Base-by-base conservation (phyloP, 2,888 invertebrate species). In the Rotaria sp. region DNA sequence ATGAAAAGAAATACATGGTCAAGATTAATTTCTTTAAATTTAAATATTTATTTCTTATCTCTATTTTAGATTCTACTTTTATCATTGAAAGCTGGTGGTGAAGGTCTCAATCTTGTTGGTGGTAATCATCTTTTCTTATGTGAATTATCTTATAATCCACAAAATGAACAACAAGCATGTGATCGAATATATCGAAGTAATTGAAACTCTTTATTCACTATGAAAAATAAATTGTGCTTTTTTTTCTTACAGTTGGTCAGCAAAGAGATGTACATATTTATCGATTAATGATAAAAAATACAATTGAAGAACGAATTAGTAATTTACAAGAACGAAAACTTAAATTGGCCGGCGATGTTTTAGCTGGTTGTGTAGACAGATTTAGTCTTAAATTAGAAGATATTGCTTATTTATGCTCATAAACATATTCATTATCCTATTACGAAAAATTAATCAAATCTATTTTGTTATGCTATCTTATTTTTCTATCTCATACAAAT, bases 81-180 rank as follows among this genome's bases (percentile, higher is more conserved):
- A 0, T 97, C 97, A 0, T 92, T 97, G 50, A 94, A 95, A 87
- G 96, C 97, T 75, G 97, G 97, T 84, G 97, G 97, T 48, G 96
- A 96, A 30, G 97, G 97, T 0, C 92, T 98, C 26, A 97, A 98
- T 92, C 93, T 97, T 86, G 93, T 95, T 87, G 97, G 97, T 4
- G 97, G 94, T 0, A 96, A 95, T 92, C 96, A 97, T 91, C 93
- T 98, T 84, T 93, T 97, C 52, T 92, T 98, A 55, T 91, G 96
- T 41, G 97, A 98, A 92, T 93, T 96, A 85, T 97, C 97, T 91
- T 98, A 97, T 96, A 98, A 97, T 93, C 97, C 97, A 0, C 96
- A 97, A 89, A 92, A 97, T 84, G 97, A 98, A 91, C 93, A 94
- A 80, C 97, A 97, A 91, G 97, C 97, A 0, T 95, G 95, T 92